These are phyloP conservation scores for Alcis repandata DNA, from an alignment of 2,888 invertebrate species.

Conservation along the genomic window DNA sequence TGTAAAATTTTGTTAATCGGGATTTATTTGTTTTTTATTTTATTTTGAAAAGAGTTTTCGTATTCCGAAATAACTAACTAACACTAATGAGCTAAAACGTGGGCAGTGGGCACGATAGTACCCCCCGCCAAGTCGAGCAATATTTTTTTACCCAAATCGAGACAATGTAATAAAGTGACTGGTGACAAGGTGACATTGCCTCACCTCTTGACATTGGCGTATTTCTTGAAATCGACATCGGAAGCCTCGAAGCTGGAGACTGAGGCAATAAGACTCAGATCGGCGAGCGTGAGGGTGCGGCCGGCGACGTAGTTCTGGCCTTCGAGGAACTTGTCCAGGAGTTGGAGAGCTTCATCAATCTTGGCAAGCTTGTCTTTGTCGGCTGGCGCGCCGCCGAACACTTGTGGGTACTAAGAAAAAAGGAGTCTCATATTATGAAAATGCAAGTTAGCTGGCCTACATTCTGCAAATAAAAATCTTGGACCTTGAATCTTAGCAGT, in stretches of 20 bases:
- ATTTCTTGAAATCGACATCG: slow-evolving; percentile 89
- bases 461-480: no score
- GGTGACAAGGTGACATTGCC: background rate
- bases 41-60: no score
- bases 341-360: slow-evolving; percentile 89
- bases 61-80: background rate
- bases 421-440: background rate
- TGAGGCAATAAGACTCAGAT: slow-evolving; percentile 89
- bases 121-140: no score
- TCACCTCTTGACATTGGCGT: slow-evolving; percentile 88
- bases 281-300: slow-evolving; percentile 91
- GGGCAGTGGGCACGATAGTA: no score
- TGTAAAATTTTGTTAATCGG: no score
- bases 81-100: background rate
- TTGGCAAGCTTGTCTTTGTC: slow-evolving; percentile 90
- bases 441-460: no score
- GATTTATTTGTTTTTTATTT: no score
- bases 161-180: no score
- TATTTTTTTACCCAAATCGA: no score
- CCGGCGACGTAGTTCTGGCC: slow-evolving; percentile 91
- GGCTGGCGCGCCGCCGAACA: slow-evolving; percentile 87
- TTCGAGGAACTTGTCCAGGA: slow-evolving; percentile 91
- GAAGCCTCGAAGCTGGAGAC: slow-evolving; percentile 90
- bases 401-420: slow-evolving; percentile 85
- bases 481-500: no score